Percentiles rank a stretch among this genome's conserved stretches.
phyloP scores from a whole-genome alignment of 2,888 invertebrate genomes.

The Xylota segnis region DNA sequence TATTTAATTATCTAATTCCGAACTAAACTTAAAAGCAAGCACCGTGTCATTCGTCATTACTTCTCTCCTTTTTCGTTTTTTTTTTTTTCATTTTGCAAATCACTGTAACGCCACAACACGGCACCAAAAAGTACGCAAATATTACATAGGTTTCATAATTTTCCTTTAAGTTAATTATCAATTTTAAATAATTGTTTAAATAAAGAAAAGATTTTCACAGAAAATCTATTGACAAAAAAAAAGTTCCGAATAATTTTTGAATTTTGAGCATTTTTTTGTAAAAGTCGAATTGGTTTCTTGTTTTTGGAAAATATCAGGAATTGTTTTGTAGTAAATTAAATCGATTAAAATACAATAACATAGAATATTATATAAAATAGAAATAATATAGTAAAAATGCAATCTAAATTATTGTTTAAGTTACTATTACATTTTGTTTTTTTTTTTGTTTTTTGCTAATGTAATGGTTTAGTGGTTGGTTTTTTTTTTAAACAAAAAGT shows the following conservation, averaged over 20 bases:
- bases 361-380: neutral
- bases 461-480: conserved; percentile 20
- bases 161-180: conserved; percentile 21
- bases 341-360: conserved; percentile 4
- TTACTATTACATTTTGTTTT: conserved; percentile 32
- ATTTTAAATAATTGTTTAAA: conserved; percentile 52
- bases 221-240: conserved; percentile 77
- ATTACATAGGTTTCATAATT: conserved; percentile 19
- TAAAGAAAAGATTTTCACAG: conserved; percentile 79
- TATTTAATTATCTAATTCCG: conserved; percentile 47
- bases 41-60: conserved; percentile 48
- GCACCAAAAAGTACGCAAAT: conserved; percentile 38
- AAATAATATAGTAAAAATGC: conserved; percentile 37
- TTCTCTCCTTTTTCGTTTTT: neutral
- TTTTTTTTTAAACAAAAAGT: conserved; percentile 22
- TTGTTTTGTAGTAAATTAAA: conserved; percentile 7
- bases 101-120: conserved; percentile 50
- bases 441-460: conserved; percentile 11
- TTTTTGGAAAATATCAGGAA: conserved; percentile 16
- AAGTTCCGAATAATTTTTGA: conserved; percentile 62
- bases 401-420: conserved; percentile 31
- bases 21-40: conserved; percentile 58
- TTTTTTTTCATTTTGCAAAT: neutral
- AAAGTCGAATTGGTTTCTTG: conserved; percentile 42
- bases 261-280: conserved; percentile 73